Percentiles rank a stretch among this genome's conserved stretches.
Conservation (phyloP, 2,797 vertebrate genomes). For the Lacerta bilineata region DNA sequence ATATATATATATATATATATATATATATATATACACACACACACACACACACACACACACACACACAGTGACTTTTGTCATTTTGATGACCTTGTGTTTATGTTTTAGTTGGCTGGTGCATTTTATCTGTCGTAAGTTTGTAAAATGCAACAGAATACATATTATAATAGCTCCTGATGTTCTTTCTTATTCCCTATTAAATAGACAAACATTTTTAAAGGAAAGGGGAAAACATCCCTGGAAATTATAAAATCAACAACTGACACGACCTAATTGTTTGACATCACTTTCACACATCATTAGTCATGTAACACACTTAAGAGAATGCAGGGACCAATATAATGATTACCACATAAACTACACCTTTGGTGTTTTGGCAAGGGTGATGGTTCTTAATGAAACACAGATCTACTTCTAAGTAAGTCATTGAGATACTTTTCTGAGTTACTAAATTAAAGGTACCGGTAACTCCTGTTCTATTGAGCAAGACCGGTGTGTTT, state of each 20-base stretch:
- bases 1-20: no score
- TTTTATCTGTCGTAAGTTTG: not conserved
- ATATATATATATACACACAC: no score
- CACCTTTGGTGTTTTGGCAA: conserved; percentile 20
- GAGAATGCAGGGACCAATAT: not conserved
- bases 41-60: no score
- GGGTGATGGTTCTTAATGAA: not conserved
- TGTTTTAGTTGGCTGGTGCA: not conserved
- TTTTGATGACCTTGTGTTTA: not conserved
- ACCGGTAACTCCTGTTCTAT: not conserved
- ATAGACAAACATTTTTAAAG: conserved; percentile 51
- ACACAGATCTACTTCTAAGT: conserved; percentile 54
- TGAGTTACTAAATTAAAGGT: conserved; percentile 51
- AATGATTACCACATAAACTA: conserved; percentile 43
- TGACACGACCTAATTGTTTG: not conserved
- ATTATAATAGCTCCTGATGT: not conserved
- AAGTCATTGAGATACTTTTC: not conserved
- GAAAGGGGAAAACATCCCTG: conserved; percentile 35
- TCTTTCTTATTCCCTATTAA: conserved; percentile 58
- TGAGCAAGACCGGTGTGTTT: not conserved
- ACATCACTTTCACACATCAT: conserved; percentile 36
- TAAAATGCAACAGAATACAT: not conserved
- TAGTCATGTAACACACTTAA: not conserved
- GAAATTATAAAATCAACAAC: conserved; percentile 40
- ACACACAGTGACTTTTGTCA: not conserved